Evolutionary conservation across 2,888 invertebrate genomes (phyloP).

Genomic region (Prosapia bicincta): DNA sequence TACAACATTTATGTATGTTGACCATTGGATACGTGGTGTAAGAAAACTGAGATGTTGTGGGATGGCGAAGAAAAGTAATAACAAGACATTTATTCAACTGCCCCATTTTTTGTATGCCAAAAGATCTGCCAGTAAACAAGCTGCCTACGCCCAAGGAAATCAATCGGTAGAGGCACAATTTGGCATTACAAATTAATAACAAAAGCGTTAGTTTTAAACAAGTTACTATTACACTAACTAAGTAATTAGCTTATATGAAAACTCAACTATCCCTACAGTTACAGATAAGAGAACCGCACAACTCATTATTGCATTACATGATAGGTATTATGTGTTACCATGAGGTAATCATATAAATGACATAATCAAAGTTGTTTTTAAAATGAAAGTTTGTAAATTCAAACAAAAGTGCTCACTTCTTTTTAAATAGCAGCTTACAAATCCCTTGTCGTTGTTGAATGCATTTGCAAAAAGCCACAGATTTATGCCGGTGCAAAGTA

Average conservation of each 20-base stretch:
- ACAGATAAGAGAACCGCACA: not conserved
- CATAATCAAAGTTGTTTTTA: not conserved
- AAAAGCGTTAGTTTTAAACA: slow-evolving; percentile 2
- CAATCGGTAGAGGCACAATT: slow-evolving; percentile 10
- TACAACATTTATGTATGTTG: not conserved
- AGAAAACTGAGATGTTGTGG: not conserved
- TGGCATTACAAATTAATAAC: slow-evolving; percentile 10
- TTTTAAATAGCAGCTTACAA: slow-evolving; percentile 5
- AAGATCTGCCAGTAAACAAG: slow-evolving; percentile 5
- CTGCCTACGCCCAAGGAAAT: not conserved
- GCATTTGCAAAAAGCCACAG: not conserved
- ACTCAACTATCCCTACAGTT: slow-evolving; percentile 10
- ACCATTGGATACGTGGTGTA: too few relatives aligned
- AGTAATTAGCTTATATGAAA: slow-evolving; percentile 6
- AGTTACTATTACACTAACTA: not conserved
- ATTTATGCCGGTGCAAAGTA: not conserved
- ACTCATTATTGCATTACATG: not conserved
- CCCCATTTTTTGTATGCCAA: not conserved
- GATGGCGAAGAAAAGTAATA: not conserved
- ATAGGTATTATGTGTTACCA: not conserved
- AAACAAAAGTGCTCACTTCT: not conserved
- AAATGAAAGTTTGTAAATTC: not conserved
- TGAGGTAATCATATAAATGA: not conserved
- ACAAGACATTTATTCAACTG: not conserved
- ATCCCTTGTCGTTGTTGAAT: slow-evolving; percentile 5